These are phyloP conservation scores for Bubo scandiacus DNA, from an alignment of 2,113 vertebrate genomes.

Conservation along the genomic window DNA sequence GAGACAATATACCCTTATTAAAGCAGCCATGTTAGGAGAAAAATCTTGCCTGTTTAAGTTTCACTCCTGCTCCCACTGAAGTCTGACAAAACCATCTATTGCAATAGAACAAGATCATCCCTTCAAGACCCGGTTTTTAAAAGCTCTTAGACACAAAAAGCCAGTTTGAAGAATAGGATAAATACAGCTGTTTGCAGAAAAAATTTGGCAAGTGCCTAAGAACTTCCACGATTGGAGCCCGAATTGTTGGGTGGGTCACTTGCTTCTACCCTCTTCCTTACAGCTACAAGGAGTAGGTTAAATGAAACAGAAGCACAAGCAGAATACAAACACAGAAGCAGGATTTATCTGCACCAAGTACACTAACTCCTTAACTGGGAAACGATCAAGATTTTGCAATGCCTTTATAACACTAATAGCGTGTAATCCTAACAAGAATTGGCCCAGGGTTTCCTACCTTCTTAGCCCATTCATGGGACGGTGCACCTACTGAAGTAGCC, in stretches of 20 bases:
- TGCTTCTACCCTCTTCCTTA: neutral
- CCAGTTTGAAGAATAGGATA: neutral
- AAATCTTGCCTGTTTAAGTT: neutral
- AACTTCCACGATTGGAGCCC: neutral
- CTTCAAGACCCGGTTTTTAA: neutral
- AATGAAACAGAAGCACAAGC: rapidly evolving
- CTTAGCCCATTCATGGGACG: rapidly evolving
- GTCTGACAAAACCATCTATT: neutral
- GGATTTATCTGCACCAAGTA: no score
- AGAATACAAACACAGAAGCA: rapidly evolving
- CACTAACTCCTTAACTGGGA: neutral
- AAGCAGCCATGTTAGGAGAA: neutral
- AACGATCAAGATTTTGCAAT: rapidly evolving
- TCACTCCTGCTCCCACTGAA: neutral
- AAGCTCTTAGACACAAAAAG: neutral
- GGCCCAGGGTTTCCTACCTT: neutral
- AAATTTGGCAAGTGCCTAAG: neutral
- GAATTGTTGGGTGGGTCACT: rapidly evolving
- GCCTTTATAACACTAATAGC: rapidly evolving
- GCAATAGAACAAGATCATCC: neutral
- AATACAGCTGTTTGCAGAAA: neutral
- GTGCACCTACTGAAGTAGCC: rapidly evolving
- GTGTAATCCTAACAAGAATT: neutral
- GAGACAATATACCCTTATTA: neutral
- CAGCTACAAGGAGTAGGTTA: neutral